phyloP scores from a whole-genome alignment of 23 tunicate species.

The Aplidium turbinatum region DNA sequence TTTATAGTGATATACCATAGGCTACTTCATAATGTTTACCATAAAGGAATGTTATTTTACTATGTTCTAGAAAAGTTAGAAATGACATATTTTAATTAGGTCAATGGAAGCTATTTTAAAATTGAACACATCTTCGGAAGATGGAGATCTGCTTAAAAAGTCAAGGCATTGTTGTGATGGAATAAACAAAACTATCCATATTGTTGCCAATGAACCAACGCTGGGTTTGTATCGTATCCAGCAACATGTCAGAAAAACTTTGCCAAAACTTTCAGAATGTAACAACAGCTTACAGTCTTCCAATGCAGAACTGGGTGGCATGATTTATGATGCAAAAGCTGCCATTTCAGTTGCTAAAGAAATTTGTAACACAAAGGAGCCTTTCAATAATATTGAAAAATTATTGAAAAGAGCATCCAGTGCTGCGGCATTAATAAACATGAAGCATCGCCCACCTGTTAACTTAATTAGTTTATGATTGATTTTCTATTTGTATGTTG shows the following conservation, averaged over 20 bases:
- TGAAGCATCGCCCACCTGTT: slow-evolving; percentile 39
- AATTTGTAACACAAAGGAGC: slow-evolving; percentile 26
- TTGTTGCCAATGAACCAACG: slow-evolving; percentile 93
- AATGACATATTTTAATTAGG: no score
- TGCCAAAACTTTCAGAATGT: slow-evolving; percentile 61
- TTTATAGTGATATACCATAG: no score
- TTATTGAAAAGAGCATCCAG: slow-evolving; percentile 43
- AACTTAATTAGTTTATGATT: neutral
- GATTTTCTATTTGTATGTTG: neutral
- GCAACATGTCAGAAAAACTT: slow-evolving; percentile 76
- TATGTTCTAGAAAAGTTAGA: no score
- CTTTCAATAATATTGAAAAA: slow-evolving; percentile 61
- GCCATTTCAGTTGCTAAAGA: slow-evolving; percentile 40
- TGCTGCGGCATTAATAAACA: slow-evolving; percentile 66
- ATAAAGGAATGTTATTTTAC: no score
- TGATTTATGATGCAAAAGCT: slow-evolving; percentile 49
- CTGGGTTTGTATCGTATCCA: slow-evolving; percentile 88
- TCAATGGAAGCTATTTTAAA: no score
- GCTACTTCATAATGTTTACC: no score
- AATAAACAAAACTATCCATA: slow-evolving; percentile 73
- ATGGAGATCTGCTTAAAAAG: slow-evolving; percentile 46
- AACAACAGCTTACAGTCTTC: slow-evolving; percentile 1
- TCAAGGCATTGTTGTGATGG: slow-evolving; percentile 56
- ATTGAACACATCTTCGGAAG: no score
- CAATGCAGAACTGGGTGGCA: slow-evolving; percentile 34